Conservation (phyloP, 1,140 invertebrate species). For the Pteromalus puparum region DNA sequence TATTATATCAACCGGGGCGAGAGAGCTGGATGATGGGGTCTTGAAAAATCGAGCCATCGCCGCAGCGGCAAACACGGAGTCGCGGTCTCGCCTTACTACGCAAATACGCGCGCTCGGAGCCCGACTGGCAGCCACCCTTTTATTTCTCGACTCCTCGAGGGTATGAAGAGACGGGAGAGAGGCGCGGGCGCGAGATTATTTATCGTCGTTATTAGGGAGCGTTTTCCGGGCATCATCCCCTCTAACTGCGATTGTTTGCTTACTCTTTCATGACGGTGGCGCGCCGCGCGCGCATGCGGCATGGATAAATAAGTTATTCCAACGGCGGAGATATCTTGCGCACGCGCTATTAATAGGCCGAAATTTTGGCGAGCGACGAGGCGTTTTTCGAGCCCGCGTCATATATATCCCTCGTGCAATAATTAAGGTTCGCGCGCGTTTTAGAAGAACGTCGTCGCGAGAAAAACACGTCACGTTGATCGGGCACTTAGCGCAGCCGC, state of each 20-base stretch:
- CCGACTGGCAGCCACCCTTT: conserved; percentile 52
- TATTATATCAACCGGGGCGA: conserved; percentile 71
- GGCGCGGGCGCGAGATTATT: conserved; percentile 38
- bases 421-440: conserved; percentile 29
- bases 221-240: not conserved
- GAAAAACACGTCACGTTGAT: conserved; percentile 38
- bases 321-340: not conserved
- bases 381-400: not conserved
- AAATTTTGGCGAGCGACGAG: not conserved
- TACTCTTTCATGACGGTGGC: conserved; percentile 39
- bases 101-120: conserved; percentile 65
- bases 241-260: conserved; percentile 38
- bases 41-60: conserved; percentile 69
- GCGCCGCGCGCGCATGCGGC: no score
- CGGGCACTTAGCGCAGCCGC: conserved; percentile 7
- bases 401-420: conserved; percentile 19
- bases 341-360: not conserved
- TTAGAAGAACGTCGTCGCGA: not conserved
- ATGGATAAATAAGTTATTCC: conserved; percentile 32
- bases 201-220: conserved; percentile 49
- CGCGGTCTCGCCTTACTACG: conserved; percentile 70
- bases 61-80: conserved; percentile 57
- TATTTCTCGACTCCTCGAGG: conserved; percentile 56
- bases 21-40: conserved; percentile 54
- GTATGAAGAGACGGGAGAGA: not conserved